A percentile compares a stretch with the other conserved stretches of the same genome.
Conservation (phyloP, 2,797 vertebrate genomes). For the Chiroxiphia lanceolata region DNA sequence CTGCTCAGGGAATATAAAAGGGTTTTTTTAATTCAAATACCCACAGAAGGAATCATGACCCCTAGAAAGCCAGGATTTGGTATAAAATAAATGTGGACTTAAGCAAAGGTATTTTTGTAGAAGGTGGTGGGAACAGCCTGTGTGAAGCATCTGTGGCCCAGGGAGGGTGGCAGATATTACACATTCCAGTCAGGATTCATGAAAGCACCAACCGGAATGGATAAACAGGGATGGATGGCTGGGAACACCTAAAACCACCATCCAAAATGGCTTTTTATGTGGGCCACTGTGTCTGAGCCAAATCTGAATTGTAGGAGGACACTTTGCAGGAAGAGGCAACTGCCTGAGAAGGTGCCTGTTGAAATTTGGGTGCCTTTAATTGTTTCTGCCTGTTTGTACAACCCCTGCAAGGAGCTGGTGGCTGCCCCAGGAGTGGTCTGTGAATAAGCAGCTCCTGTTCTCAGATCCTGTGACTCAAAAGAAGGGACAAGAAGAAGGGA, state of each 20-base stretch:
- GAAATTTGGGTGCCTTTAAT: neutral
- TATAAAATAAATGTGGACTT: neutral
- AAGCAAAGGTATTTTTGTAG: neutral
- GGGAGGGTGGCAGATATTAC: neutral
- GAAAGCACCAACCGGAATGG: neutral
- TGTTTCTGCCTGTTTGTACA: neutral
- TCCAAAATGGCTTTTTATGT: neutral
- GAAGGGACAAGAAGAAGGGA: neutral
- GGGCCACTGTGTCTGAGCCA: neutral
- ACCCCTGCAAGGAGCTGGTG: neutral
- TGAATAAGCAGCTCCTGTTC: neutral
- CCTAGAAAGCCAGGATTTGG: neutral
- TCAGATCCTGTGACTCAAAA: neutral
- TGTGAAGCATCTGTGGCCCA: neutral
- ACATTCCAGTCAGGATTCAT: neutral
- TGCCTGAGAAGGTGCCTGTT: neutral
- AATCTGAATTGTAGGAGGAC: accelerated
- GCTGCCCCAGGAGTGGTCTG: neutral
- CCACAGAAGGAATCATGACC: neutral
- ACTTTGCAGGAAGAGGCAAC: neutral
- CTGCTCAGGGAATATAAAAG: neutral
- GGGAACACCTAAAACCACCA: neutral
- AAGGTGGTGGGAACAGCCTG: neutral
- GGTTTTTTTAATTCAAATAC: neutral
- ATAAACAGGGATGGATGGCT: neutral